Evolutionary conservation across 2,797 vertebrate genomes (phyloP).

Genomic region (Remorina albescens): DNA sequence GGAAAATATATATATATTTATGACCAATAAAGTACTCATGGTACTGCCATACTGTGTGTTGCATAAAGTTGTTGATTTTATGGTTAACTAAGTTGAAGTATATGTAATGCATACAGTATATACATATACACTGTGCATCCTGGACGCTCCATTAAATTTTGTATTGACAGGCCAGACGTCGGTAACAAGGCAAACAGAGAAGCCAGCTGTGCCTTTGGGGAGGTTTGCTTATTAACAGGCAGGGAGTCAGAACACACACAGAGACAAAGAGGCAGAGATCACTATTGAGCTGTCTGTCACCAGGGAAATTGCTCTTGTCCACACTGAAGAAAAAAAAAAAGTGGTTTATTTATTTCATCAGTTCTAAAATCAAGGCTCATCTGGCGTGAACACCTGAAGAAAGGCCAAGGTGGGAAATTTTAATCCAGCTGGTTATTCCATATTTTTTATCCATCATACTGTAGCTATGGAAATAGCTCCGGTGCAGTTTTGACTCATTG

Average conservation of each 20-base stretch:
- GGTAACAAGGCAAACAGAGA: conserved; percentile 69
- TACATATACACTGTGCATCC: conserved; percentile 46
- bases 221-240: conserved; percentile 76
- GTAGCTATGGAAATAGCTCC: background rate
- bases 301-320: conserved; percentile 60
- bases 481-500: background rate
- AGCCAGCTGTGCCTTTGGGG: conserved; percentile 71
- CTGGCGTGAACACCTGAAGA: conserved; percentile 37
- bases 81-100: background rate
- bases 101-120: conserved; percentile 9
- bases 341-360: conserved; percentile 46
- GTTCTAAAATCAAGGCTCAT: conserved; percentile 18
- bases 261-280: conserved; percentile 65
- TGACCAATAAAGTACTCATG: conserved; percentile 8
- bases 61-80: conserved; percentile 25
- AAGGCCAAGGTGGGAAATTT: conserved; percentile 4
- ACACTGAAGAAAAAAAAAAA: conserved; percentile 31
- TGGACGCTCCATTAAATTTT: conserved; percentile 57
- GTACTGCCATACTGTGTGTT: conserved; percentile 3
- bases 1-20: conserved; percentile 20
- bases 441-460: conserved; percentile 29
- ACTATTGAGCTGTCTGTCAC: conserved; percentile 70
- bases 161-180: conserved; percentile 61
- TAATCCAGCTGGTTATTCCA: conserved; percentile 7
- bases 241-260: conserved; percentile 69